These are phyloP conservation scores for Notiomystis cincta DNA, from an alignment of 2,113 vertebrate species.

Conservation along the genomic window DNA sequence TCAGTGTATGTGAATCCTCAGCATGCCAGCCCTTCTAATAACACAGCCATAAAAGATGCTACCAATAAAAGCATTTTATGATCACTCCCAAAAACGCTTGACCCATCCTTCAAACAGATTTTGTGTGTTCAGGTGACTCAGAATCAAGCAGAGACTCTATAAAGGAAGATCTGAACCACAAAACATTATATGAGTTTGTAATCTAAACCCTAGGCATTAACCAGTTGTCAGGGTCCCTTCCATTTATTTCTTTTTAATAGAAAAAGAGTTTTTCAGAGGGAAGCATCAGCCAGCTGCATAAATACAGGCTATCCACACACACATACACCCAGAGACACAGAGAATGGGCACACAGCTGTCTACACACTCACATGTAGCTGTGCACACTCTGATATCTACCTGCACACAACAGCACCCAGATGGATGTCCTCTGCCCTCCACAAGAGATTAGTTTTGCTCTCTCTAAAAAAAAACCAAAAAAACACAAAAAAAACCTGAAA, in stretches of 20 bases:
- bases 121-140: not conserved
- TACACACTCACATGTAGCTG: not conserved
- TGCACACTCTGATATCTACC: not conserved
- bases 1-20: not conserved
- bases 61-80: not conserved
- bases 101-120: not conserved
- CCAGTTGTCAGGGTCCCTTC: not conserved
- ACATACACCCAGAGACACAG: not conserved
- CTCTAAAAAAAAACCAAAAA: not conserved
- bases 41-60: not conserved
- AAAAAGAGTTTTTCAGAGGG: not conserved
- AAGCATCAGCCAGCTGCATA: not conserved
- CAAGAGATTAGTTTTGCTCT: not conserved
- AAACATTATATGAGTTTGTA: not conserved
- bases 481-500: accelerated
- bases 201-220: not conserved
- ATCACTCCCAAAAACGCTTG: not conserved
- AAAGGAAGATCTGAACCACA: not conserved
- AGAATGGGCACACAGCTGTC: not conserved
- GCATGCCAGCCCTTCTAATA: not conserved
- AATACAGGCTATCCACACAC: not conserved
- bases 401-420: not conserved
- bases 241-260: not conserved
- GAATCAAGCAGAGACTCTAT: not conserved
- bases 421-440: not conserved